These are phyloP conservation scores for Martes flavigula DNA, from an alignment of 2,797 vertebrate genomes.

Conservation along the genomic window DNA sequence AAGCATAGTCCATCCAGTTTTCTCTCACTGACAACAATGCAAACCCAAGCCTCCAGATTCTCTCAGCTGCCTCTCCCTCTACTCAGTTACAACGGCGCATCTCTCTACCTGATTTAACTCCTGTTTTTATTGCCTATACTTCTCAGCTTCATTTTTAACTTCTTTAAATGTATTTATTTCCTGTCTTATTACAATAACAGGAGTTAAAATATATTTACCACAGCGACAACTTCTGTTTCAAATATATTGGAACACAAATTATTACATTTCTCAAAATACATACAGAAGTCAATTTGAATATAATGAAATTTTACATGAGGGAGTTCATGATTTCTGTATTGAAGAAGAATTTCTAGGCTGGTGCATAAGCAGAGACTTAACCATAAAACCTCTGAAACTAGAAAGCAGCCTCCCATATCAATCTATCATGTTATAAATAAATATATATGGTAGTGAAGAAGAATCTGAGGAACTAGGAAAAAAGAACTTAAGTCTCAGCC, in stretches of 20 bases:
- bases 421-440: not conserved
- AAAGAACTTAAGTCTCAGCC: not conserved
- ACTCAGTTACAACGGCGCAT: not conserved
- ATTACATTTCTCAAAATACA: slow-evolving; percentile 2
- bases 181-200: not conserved
- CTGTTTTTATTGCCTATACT: not conserved
- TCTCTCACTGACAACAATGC: not conserved
- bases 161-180: not conserved
- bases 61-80: not conserved
- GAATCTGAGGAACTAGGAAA: not conserved
- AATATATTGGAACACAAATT: not conserved
- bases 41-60: not conserved
- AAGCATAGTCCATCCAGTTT: not conserved
- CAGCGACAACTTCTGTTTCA: not conserved
- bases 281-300: not conserved
- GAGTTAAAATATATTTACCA: not conserved
- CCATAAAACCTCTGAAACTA: not conserved
- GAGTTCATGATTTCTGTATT: not conserved
- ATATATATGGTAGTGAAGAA: not conserved
- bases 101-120: not conserved
- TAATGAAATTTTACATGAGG: not conserved
- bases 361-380: not conserved
- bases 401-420: not conserved
- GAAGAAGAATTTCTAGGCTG: not conserved
- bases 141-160: not conserved